Evolutionary conservation across 2,113 vertebrate species (phyloP), one percentile per base, ranked within the genome.

Genomic region (Muscicapa adusta): DNA sequence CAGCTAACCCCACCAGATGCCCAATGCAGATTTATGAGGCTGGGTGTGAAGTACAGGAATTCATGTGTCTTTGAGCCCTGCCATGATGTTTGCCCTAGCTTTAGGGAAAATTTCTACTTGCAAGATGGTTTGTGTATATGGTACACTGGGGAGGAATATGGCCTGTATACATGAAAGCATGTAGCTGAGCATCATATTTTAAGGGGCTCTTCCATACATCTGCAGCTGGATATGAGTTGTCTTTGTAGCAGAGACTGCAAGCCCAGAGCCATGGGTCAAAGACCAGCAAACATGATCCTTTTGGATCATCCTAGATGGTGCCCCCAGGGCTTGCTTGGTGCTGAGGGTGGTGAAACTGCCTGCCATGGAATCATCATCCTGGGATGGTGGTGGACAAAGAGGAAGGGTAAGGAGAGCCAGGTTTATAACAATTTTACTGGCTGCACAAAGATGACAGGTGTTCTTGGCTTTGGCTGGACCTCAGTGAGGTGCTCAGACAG

Each of bases 141-240:
- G 5, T 74, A 14, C 40, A 22, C 18, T 24, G 36, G 58, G 26
- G 48, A 70, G 24, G 38, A 66, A 31, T 18, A 23, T 36, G 38
- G 10, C 19, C 18, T 57, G 22, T 42, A n/a, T n/a, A n/a, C n/a
- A n/a, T n/a, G n/a, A n/a, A 16, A 79, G 7, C 8, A 2, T 36
- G 9, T 53, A 75, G 42, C 4, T 74, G 56, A 19, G 11, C 34
- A 40, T 40, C 13, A 3, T 38, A 8, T 87, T 91, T 94, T 73
- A 33, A 84, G 18, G 47, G 17, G 6, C 5, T 85, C 4, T 84
- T 89, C 34, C 31, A 9, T 28, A 53, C 22, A 18, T 78, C 13
- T 78, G 15, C 28, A 91, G 8, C 57, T 88, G n/a, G 19, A 14
- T 60, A 11, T 0, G 0, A 29, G 12, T 63, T 5, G 0, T 54